Evolutionary conservation across 1,140 invertebrate genomes (phyloP).

Genomic region (Aphelinus atriplicis): DNA sequence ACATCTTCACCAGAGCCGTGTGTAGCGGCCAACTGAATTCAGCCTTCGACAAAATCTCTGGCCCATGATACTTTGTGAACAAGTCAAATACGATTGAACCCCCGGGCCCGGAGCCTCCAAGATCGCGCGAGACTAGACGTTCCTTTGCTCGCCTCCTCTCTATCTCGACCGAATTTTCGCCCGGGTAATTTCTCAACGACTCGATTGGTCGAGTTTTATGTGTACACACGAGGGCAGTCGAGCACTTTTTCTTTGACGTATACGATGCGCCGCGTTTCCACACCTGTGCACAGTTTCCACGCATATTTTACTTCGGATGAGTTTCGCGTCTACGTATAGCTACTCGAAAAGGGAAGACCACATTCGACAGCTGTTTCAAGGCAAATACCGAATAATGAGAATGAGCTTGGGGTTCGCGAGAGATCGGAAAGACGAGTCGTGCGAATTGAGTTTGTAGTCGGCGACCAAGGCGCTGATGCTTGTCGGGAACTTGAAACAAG

Average conservation of each 20-base stretch:
- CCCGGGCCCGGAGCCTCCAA: background rate
- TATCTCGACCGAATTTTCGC: slow-evolving; percentile 7
- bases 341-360: background rate
- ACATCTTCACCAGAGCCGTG: background rate
- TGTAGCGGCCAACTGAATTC: slow-evolving; percentile 1
- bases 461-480: background rate
- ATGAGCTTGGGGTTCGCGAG: too few species aligned
- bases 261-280: too few species aligned
- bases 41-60: slow-evolving; percentile 27
- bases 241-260: too few species aligned
- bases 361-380: background rate
- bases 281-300: too few species aligned
- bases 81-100: slow-evolving; percentile 34
- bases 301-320: background rate
- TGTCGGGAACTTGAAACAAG: too few species aligned
- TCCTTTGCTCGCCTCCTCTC: background rate
- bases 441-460: too few species aligned
- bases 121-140: background rate
- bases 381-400: too few species aligned
- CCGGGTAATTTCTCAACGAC: slow-evolving; percentile 16
- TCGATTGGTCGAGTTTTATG: too few species aligned
- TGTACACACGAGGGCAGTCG: too few species aligned
- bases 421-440: too few species aligned
- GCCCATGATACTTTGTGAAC: slow-evolving; percentile 30
- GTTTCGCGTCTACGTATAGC: background rate